These are phyloP conservation scores for Arnoldichthys spilopterus DNA, from an alignment of 2,797 vertebrate genomes.

Conservation along the genomic window DNA sequence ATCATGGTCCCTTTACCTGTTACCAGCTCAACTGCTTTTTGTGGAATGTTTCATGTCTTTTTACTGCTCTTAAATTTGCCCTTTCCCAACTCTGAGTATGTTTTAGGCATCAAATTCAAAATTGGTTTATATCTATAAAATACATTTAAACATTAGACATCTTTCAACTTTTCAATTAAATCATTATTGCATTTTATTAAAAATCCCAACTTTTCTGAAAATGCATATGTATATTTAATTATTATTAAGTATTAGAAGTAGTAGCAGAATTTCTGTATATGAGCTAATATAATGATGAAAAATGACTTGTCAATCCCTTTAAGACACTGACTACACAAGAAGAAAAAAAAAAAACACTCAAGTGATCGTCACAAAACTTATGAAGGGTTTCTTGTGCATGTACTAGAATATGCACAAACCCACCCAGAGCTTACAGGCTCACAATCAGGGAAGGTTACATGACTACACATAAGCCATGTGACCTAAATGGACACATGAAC, in stretches of 20 bases:
- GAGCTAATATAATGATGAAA: neutral
- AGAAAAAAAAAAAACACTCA: neutral
- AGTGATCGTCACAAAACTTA: conserved; percentile 26
- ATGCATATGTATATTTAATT: too few species aligned
- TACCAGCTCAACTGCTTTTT: too few species aligned
- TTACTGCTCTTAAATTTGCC: too few species aligned
- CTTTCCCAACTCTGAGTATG: too few species aligned
- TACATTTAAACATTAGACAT: too few species aligned
- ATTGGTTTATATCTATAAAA: too few species aligned
- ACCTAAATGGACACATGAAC: conserved; percentile 45
- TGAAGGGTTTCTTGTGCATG: conserved; percentile 40
- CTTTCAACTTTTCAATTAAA: too few species aligned
- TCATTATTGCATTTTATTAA: too few species aligned
- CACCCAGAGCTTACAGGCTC: neutral
- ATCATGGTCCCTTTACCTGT: too few species aligned
- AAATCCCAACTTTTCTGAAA: too few species aligned
- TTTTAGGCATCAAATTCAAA: too few species aligned
- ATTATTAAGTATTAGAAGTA: neutral
- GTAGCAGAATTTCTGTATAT: neutral
- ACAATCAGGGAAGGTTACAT: conserved; percentile 15
- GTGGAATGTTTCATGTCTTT: too few species aligned
- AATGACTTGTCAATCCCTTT: conserved; percentile 3
- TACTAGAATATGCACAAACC: conserved; percentile 43
- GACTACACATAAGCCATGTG: conserved; percentile 48
- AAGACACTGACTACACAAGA: neutral